Base-by-base conservation (phyloP, 2,888 invertebrate genomes). In the Eupelmus urozonus region DNA sequence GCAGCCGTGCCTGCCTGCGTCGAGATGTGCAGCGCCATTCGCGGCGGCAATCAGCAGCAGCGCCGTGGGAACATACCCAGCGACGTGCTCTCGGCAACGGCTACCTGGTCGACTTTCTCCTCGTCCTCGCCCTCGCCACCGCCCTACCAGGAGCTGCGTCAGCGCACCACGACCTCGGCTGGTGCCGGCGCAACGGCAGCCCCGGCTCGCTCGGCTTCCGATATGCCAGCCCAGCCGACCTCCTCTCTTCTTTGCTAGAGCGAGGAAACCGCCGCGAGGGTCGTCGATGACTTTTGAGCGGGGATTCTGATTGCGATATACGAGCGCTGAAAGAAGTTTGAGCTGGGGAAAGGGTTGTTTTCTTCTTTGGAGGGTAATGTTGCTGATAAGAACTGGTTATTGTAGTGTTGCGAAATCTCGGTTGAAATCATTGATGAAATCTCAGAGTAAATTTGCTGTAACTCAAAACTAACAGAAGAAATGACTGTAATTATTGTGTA, bases 101-200 rank as follows among this genome's bases (percentile, higher is more conserved):
- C 80, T 1, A 81, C 81, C 42, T 81, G 79, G 81, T 81, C 79
- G 53, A 81, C 84, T 71, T 84, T 85, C 51, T 83, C 85, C 69
- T 87, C 87, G 76, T 87, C 87, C 40, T 86, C 88, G 60, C 88
- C 88, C 53, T 87, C 88, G 80, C 89, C 88, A 57, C 88, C 88
- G 60, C 85, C 88, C 78, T 89, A 89, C 79, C 87, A 87, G 79
- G 83, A 88, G 76, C 82, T 89, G 81, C 86, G 88, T 60, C 80
- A 83, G 27, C 62, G 74, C 18, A 55, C 65, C n/a, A 45, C 55
- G 16, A 18, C 59, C 4, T 40, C 72, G 25, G n/a, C 69, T 4
- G n/a, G 16, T 13, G 57, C 23, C 83, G 80, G 86, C 85, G n/a
- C n/a, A n/a, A n/a, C n/a, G n/a, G 86, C 72, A 85, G 87, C 78